phyloP scores from a whole-genome alignment of 2,888 invertebrate species.

The Caenorhabditis sp. region DNA sequence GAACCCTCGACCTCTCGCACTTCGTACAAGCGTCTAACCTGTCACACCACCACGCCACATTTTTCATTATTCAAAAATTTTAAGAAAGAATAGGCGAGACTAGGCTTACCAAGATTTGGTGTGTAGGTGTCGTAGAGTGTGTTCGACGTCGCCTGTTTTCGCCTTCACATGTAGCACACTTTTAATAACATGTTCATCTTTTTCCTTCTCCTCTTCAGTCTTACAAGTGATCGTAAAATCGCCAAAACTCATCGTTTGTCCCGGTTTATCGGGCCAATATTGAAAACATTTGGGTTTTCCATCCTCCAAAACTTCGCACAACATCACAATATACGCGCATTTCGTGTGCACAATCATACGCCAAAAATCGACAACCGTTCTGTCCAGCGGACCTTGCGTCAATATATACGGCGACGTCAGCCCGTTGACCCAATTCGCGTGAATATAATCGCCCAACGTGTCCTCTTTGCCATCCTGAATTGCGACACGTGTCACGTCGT shows the following conservation, averaged over 20 bases:
- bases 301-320: constrained; percentile 36
- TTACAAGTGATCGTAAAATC: constrained; percentile 13
- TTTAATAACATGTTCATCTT: constrained; percentile 26
- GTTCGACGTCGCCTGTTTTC: constrained; percentile 15
- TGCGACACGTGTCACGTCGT: constrained; percentile 32
- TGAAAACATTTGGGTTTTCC: constrained; percentile 31
- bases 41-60: no score
- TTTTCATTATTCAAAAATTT: no score
- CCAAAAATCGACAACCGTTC: constrained; percentile 35
- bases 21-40: no score
- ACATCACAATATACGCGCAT: constrained; percentile 28
- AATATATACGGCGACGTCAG: constrained; percentile 25
- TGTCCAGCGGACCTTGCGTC: constrained; percentile 27
- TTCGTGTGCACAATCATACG: constrained; percentile 37
- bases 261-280: constrained; percentile 36
- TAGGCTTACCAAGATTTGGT: constrained; percentile 31
- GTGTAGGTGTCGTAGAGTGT: constrained; percentile 24
- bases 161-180: constrained; percentile 12
- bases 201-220: constrained; percentile 22
- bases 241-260: constrained; percentile 11
- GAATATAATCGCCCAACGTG: constrained; percentile 29
- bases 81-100: no score
- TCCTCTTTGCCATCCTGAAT: constrained; percentile 28
- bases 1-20: no score
- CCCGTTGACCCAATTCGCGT: constrained; percentile 40